Conservation (phyloP, 1,140 invertebrate genomes). For the Nymphalis io region DNA sequence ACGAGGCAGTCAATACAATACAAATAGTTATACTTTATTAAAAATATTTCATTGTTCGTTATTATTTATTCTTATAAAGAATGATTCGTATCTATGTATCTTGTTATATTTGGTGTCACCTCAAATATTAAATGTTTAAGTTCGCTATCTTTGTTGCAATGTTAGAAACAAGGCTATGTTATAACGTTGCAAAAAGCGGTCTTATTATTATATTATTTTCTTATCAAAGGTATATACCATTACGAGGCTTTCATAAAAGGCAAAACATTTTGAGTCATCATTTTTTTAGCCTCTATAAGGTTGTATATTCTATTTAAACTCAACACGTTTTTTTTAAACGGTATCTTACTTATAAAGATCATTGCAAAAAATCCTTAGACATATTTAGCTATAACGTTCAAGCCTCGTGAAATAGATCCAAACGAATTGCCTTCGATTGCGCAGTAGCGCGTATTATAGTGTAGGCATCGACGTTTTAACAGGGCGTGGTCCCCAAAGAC, state of each 20-base stretch:
- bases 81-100: too few species aligned
- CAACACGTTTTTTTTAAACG: conserved; percentile 9
- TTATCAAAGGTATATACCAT: conserved; percentile 25
- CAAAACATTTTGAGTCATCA: conserved; percentile 23
- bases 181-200: conserved; percentile 5
- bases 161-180: conserved; percentile 1
- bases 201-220: conserved; percentile 23
- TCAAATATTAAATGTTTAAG: background rate
- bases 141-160: background rate
- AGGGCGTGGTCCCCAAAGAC: conserved; percentile 71
- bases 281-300: conserved; percentile 28
- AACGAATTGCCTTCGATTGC: conserved; percentile 56
- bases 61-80: too few species aligned
- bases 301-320: background rate
- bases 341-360: conserved; percentile 35
- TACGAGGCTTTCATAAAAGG: conserved; percentile 22
- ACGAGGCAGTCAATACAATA: too few species aligned
- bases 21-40: too few species aligned
- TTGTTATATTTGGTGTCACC: background rate
- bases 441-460: conserved; percentile 66
- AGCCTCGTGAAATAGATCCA: conserved; percentile 47
- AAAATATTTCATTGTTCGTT: too few species aligned
- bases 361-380: conserved; percentile 42
- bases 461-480: conserved; percentile 61
- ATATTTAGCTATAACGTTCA: conserved; percentile 47